Percentiles rank a stretch among this genome's conserved stretches.
These are phyloP conservation scores for Diogma glabrata DNA, from an alignment of 2,888 invertebrate species.

Conservation along the genomic window DNA sequence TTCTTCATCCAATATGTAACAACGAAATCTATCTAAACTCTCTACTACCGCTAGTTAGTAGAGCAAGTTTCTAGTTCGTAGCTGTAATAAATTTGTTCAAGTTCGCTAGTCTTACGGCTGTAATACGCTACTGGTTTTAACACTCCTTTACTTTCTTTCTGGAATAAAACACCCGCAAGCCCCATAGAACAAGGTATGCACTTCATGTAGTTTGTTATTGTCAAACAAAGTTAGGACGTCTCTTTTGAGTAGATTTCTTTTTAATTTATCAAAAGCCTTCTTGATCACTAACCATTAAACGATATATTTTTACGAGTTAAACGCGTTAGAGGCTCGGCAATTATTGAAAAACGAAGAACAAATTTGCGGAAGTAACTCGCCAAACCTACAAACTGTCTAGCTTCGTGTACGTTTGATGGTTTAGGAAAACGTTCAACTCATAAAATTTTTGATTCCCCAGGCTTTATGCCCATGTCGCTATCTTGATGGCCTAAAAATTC, in stretches of 20 bases:
- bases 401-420: background rate
- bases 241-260: too few species aligned
- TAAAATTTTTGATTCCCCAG: background rate
- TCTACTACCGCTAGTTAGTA: background rate
- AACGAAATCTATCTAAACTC: background rate
- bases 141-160: background rate
- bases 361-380: background rate
- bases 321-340: background rate
- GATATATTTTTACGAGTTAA: background rate
- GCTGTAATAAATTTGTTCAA: too few species aligned
- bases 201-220: background rate
- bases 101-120: too few species aligned
- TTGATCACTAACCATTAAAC: background rate
- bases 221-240: too few species aligned
- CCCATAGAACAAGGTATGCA: background rate
- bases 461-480: background rate
- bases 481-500: background rate
- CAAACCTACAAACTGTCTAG: background rate
- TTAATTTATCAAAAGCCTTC: background rate
- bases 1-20: background rate
- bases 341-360: background rate
- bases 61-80: background rate
- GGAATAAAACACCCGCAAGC: background rate
- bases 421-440: background rate
- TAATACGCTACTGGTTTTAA: too few species aligned